These are phyloP conservation scores for Ascidia mentula DNA, from an alignment of 23 tunicate genomes.

Conservation along the genomic window DNA sequence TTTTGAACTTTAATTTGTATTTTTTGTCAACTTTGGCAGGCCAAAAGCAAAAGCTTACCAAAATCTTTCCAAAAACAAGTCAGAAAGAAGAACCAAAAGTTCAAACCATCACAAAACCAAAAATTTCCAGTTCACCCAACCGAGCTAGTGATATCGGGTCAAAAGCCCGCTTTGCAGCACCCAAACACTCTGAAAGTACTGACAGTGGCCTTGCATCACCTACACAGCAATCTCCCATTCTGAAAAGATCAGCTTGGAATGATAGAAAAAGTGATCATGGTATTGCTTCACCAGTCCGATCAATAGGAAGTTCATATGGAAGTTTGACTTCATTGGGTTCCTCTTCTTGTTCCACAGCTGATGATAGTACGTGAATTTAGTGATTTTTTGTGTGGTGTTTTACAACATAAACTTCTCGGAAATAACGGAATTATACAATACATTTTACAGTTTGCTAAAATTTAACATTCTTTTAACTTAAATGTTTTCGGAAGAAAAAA, in stretches of 20 bases:
- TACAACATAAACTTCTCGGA: too few relatives aligned
- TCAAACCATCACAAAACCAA: background rate
- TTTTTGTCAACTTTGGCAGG: background rate
- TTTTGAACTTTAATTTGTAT: background rate
- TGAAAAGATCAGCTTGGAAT: conserved; percentile 12
- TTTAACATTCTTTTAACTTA: too few relatives aligned
- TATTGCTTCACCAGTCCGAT: conserved; percentile 39
- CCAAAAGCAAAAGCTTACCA: background rate
- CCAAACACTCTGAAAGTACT: conserved; percentile 1
- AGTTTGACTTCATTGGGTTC: conserved; percentile 74
- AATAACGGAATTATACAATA: too few relatives aligned
- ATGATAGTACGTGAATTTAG: conserved; percentile 51
- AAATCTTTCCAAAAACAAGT: background rate
- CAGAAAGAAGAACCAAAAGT: background rate
- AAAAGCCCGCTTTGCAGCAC: background rate
- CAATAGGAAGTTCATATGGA: conserved; percentile 60
- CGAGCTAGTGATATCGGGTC: background rate
- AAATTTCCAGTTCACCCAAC: background rate
- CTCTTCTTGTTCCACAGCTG: conserved; percentile 56
- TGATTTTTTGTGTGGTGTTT: background rate
- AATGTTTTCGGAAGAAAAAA: too few relatives aligned
- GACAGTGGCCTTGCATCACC: conserved; percentile 36
- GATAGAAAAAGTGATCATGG: conserved; percentile 3
- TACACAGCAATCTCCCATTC: background rate
- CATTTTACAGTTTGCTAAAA: too few relatives aligned